These are phyloP conservation scores for Auanema sp. DNA, from an alignment of 2,888 invertebrate genomes.

Conservation along the genomic window DNA sequence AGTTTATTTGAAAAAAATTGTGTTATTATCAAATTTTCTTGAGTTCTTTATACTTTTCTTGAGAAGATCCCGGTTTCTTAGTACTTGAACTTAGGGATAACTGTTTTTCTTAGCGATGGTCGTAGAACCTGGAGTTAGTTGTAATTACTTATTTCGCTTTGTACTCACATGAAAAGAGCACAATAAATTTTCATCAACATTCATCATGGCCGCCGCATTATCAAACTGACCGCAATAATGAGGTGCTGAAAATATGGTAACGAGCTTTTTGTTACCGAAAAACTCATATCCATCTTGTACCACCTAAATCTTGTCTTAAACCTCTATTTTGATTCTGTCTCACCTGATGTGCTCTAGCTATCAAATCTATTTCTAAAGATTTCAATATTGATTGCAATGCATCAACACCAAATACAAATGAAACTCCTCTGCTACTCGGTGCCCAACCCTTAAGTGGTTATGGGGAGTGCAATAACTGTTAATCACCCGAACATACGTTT, in stretches of 20 bases:
- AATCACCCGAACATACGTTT: neutral
- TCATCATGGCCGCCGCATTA: constrained; percentile 56
- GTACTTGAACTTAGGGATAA: too few species aligned
- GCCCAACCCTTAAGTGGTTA: constrained; percentile 34
- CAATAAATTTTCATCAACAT: constrained; percentile 48
- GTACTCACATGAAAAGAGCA: constrained; percentile 49
- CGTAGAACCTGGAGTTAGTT: too few species aligned
- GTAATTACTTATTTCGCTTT: too few species aligned
- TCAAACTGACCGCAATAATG: constrained; percentile 55
- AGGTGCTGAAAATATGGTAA: constrained; percentile 50
- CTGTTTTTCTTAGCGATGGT: too few species aligned
- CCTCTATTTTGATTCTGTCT: neutral
- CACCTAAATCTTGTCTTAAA: constrained; percentile 59
- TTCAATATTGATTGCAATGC: constrained; percentile 64
- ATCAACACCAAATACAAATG: constrained; percentile 70
- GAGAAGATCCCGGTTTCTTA: too few species aligned
- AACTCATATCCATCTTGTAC: constrained; percentile 72
- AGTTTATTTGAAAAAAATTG: too few species aligned
- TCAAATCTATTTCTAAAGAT: constrained; percentile 47
- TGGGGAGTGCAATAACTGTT: neutral
- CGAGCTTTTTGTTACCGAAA: constrained; percentile 64
- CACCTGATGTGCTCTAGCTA: constrained; percentile 57
- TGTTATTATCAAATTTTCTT: too few species aligned
- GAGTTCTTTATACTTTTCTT: too few species aligned
- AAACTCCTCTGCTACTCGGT: constrained; percentile 67